Base-by-base conservation (phyloP, 2,888 invertebrate genomes). In the Paralinhomoeus sp. region DNA sequence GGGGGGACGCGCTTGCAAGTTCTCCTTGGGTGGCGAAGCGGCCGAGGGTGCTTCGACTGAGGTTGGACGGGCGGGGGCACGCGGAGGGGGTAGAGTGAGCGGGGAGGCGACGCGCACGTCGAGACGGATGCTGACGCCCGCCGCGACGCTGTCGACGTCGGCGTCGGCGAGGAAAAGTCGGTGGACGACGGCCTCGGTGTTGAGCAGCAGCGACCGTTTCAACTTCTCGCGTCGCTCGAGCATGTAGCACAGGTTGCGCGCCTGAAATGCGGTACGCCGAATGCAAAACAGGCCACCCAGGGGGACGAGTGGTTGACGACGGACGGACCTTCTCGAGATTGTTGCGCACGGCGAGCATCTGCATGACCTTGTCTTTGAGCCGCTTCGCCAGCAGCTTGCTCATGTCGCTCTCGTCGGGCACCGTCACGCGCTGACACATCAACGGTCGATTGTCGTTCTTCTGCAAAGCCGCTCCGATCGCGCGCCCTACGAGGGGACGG, bases 201-300 rank as follows among this genome's bases (percentile, higher is more conserved):
- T n/a, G 17, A 13, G n/a, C 31, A 41, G 23, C 40, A 59, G 55
- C 44, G 57, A 56, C 9, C 58, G 54, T 42, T 63, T 82, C 21
- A 87, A 70, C 63, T 91, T 91, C 65, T 93, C 91, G 46, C 91
- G 72, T 49, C 85, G 72, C 62, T 80, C 82, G 41, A 93, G 85
- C 91, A 93, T 91, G 64, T 93, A 93, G 64, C 89, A 89, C 46
- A 93, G 71, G 67, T 91, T 93, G 40, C 91, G 75, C 23, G 91
- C 72, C 71, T 72, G 54, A 18, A 51, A 49, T 18, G 17, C 33
- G n/a, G 9, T 31, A 31, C n/a, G n/a, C n/a, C n/a, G n/a, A n/a
- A n/a, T n/a, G n/a, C n/a, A n/a, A n/a, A n/a, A n/a, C n/a, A n/a
- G n/a, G n/a, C n/a, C n/a, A n/a, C n/a, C n/a, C n/a, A n/a, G n/a